Conservation (phyloP, 2,113 vertebrate species). For the Taxidea taxus region DNA sequence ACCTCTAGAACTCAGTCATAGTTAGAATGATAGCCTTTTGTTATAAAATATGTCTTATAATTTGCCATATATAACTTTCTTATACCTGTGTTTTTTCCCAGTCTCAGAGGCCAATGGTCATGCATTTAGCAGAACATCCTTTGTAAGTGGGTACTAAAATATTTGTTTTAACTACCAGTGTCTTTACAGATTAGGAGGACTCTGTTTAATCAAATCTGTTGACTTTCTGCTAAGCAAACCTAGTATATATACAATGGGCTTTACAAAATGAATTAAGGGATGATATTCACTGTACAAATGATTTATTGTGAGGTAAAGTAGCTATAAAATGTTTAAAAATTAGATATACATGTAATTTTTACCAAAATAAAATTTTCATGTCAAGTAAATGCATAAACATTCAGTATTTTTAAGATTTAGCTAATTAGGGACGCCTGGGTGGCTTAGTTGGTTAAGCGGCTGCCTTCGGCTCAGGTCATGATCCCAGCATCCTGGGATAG, state of each 20-base stretch:
- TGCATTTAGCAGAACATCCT: neutral
- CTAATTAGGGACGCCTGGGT: too few species aligned
- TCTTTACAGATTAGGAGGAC: neutral
- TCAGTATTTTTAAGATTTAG: neutral
- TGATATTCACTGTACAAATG: neutral
- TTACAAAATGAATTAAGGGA: neutral
- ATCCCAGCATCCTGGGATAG: too few species aligned
- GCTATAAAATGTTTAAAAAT: neutral
- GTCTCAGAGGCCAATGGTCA: neutral
- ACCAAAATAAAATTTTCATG: neutral
- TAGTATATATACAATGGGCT: neutral
- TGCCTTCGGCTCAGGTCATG: too few species aligned
- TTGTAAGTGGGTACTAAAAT: neutral
- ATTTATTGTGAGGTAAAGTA: neutral
- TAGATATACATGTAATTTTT: neutral
- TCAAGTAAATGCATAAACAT: neutral
- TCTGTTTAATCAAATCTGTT: constrained; percentile 22
- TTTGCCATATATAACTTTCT: neutral
- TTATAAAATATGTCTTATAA: neutral
- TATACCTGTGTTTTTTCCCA: neutral
- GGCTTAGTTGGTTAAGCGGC: too few species aligned
- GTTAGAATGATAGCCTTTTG: neutral
- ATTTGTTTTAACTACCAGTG: neutral
- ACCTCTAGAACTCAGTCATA: neutral
- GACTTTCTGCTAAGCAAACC: neutral